Base-by-base conservation (phyloP, 2,113 vertebrate species). In the Ranitomeya imitator region DNA sequence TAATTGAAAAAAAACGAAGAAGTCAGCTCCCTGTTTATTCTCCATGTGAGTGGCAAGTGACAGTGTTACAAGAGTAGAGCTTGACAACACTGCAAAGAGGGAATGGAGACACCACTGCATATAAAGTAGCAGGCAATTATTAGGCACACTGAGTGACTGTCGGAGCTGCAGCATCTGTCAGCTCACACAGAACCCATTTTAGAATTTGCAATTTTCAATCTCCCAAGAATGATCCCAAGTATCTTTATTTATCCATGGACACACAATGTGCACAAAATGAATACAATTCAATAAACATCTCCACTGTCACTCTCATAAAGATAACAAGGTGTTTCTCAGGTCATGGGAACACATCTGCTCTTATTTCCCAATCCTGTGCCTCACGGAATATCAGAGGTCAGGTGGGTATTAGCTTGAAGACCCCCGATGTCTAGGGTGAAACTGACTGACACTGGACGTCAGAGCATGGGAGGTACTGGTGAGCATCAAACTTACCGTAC, bases 121-220 rank as follows among this genome's bases (percentile, higher is more conserved):
- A 86, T 69, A 86, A 86, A 86, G 85, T 79, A 79, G 85, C 57
- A 86, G 76, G 85, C 61, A 79, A 79, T 86, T 86, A 86, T 86
- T 86, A 78, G 85, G 54, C 60, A 19, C 76, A 79, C 31, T 69
- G 74, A 86, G 57, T 54, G 85, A 86, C 59, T 86, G 85, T 61
- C 55, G 59, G 54, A 77, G 57, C 61, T 23, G 85, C 21, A 65
- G 84, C 73, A 77, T 77, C 85, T 86, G 85, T 77, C 85, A 86
- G 63, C 37, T 63, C 74, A 15, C n/a, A 52, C 12, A 69, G n/a
- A 84, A 55, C 82, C 63, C 52, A 67, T 84, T 84, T 84, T 71
- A 84, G 63, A 69, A 69, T 69, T 65, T 67, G 82, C 63, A 69
- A 67, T 83, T 83, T 83, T 69, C 45, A 83, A 65, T 84, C 65